phyloP scores from a whole-genome alignment of 2,888 invertebrate genomes.

The Portevinia maculata region DNA sequence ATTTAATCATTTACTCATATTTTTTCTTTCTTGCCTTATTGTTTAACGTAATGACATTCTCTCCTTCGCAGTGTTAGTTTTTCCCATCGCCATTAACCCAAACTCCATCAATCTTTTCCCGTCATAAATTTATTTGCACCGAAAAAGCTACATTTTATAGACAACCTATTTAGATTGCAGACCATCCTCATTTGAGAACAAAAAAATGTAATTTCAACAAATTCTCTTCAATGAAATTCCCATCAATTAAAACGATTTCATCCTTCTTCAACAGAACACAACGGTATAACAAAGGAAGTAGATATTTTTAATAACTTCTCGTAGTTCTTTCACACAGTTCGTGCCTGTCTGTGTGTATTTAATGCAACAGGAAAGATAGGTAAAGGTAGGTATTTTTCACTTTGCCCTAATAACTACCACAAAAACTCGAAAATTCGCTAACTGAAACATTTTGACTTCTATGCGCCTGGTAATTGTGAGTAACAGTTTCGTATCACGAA shows the following conservation, averaged over 20 bases:
- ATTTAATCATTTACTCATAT: no score
- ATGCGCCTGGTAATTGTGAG: conserved; percentile 29
- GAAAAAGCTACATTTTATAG: not conserved
- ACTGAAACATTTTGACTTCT: conserved; percentile 43
- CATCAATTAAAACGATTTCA: conserved; percentile 46
- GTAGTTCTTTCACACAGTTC: conserved; percentile 5
- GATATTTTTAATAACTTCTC: conserved; percentile 47
- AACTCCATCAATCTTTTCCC: no score
- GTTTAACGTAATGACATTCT: no score
- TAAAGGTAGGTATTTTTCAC: conserved; percentile 5
- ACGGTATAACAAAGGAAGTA: not conserved
- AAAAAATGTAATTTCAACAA: conserved; percentile 16
- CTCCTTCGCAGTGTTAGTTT: no score
- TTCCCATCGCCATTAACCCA: not conserved
- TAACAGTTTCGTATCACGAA: conserved; percentile 50
- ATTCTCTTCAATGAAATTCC: conserved; percentile 10
- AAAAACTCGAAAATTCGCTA: conserved; percentile 30
- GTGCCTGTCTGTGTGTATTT: not conserved
- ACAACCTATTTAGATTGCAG: not conserved
- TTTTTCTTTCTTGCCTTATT: no score
- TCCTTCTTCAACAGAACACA: conserved; percentile 7
- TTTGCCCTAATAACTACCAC: conserved; percentile 14
- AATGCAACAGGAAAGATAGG: not conserved
- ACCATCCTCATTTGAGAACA: not conserved
- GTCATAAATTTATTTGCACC: not conserved